Base-by-base conservation (phyloP, 1,140 invertebrate species). In the Zaprionus ghesquierei region DNA sequence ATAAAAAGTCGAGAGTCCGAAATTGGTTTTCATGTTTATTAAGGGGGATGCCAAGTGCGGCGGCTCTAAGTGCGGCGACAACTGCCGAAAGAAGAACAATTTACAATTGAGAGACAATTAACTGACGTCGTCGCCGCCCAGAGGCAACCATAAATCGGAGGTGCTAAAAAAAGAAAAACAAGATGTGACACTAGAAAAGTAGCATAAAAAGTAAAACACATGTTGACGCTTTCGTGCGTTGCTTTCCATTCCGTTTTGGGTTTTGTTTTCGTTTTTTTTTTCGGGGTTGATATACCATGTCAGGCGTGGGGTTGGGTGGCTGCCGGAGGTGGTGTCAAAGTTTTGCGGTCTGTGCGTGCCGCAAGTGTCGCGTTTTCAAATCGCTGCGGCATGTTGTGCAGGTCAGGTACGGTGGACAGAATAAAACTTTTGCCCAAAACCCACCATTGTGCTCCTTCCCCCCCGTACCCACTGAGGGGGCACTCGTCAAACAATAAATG, bases 41-140 rank as follows among this genome's bases (percentile, higher is more conserved):
- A n/a, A n/a, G 79, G 55, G 59, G 44, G 25, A 38, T 49, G 58
- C 84, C 35, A 15, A 41, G 35, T 41, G 35, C 35, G 35, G 6
- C 5, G n/a, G 35, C 35, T 41, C n/a, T 41, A 89, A 89, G 63
- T 89, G 84, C 68, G 69, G 79, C 69, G n/a, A n/a, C 66, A 53
- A 62, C 66, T 63, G 73, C 59, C 58, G 53, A 65, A 71, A 82
- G 82, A 89, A 87, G 82, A 65, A 69, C 81, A 77, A 75, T 85
- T 81, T 73, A 63, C 75, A 75, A 61, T 74, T 84, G 64, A 49
- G 64, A 68, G 80, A 73, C 85, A 89, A 89, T 89, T 89, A 89
- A 89, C 65, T 64, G 60, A 20, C 55, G 29, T n/a, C 51, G 60
- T 55, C 65, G 31, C 31, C n/a, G n/a, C n/a, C n/a, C n/a, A n/a